Conservation (phyloP, 2,888 invertebrate species). For the Steinernema scapterisci region DNA sequence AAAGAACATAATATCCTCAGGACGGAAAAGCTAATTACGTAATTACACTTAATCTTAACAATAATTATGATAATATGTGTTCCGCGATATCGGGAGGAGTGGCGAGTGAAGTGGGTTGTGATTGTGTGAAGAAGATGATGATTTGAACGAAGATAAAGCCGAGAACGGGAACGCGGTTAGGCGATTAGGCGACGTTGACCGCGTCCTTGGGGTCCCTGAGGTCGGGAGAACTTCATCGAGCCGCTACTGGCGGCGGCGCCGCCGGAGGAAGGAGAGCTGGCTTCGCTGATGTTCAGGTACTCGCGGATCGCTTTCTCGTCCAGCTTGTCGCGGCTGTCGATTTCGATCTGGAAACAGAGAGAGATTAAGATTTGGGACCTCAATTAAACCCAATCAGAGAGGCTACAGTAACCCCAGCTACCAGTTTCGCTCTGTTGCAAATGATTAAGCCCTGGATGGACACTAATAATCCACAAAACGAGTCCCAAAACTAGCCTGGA, state of each 20-base stretch:
- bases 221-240: conserved; percentile 86
- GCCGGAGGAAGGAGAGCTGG: conserved; percentile 44
- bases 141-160: not conserved
- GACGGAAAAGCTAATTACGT: not conserved
- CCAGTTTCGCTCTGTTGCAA: too few species aligned
- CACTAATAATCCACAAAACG: too few species aligned
- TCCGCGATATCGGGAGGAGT: not conserved
- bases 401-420: too few species aligned
- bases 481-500: not conserved
- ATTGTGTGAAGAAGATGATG: not conserved
- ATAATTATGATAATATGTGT: not conserved
- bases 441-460: too few species aligned
- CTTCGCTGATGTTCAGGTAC: conserved; percentile 73
- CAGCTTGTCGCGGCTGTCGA: conserved; percentile 75
- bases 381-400: too few species aligned
- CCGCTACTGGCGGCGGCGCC: too few species aligned
- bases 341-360: conserved; percentile 71
- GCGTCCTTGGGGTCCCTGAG: conserved; percentile 79
- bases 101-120: conserved; percentile 3
- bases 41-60: not conserved
- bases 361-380: too few species aligned
- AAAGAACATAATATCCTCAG: too few species aligned
- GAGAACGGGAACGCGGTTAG: not conserved
- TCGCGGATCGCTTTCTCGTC: conserved; percentile 84
- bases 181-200: conserved; percentile 64